A percentile compares a stretch with the other conserved stretches of the same genome.
These are phyloP conservation scores for Petromus typicus DNA, from an alignment of 2,113 vertebrate species.

Conservation along the genomic window DNA sequence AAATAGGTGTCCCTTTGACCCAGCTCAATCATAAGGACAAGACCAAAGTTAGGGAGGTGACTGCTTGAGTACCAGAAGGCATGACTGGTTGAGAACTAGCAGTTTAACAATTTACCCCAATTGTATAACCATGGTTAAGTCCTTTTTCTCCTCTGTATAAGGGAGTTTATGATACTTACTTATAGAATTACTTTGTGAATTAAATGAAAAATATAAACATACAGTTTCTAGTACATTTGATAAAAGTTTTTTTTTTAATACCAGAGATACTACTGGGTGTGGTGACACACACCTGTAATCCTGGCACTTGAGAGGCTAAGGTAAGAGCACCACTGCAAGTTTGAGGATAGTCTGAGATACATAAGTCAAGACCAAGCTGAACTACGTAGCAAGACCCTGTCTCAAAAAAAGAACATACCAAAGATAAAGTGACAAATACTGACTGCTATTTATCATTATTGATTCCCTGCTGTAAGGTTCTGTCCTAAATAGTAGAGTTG, in stretches of 20 bases:
- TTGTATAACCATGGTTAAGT: conserved; percentile 32
- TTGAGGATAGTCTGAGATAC: background rate
- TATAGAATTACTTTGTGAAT: conserved; percentile 1
- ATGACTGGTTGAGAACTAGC: background rate
- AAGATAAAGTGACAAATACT: background rate
- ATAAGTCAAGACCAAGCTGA: background rate
- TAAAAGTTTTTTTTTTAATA: conserved; percentile 28
- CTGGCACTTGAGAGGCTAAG: background rate
- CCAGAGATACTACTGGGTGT: background rate
- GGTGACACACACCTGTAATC: background rate
- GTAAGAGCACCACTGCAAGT: background rate
- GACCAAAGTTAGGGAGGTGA: background rate
- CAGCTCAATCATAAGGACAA: no score
- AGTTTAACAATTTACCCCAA: background rate
- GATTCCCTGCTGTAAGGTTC: background rate
- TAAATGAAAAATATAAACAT: conserved; percentile 29
- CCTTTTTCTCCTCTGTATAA: conserved; percentile 27
- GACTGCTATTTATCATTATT: background rate
- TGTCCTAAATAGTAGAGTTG: background rate
- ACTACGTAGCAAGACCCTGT: background rate
- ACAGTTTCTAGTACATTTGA: background rate
- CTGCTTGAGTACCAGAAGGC: background rate
- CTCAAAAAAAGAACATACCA: background rate
- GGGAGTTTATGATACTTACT: background rate
- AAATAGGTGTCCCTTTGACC: background rate